Evolutionary conservation across 2,797 vertebrate species (phyloP).

Genomic region (Rhinophrynus dorsalis): DNA sequence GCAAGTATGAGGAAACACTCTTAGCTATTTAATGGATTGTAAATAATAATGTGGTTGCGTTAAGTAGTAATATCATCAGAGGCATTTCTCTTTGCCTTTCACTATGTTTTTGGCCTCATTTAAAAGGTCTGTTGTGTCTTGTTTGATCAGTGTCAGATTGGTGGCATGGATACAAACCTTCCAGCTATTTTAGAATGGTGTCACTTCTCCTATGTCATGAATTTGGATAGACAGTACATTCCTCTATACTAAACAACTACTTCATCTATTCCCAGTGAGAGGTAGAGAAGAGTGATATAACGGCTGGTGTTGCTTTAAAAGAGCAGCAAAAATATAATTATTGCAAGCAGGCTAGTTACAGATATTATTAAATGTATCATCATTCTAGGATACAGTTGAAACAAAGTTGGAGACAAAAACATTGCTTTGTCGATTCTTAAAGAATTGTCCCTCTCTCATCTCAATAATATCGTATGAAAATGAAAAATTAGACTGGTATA

Average conservation of each 20-base stretch:
- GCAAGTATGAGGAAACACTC: neutral
- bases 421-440: no score
- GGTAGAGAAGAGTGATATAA: no score
- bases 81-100: conserved; percentile 13
- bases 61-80: conserved; percentile 6
- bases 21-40: neutral
- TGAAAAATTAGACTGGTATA: no score
- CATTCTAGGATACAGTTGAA: no score
- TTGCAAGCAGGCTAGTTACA: no score
- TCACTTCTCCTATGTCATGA: conserved; percentile 18
- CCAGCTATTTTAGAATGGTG: conserved; percentile 12
- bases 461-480: no score
- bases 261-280: neutral
- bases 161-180: conserved; percentile 23
- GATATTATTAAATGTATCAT: no score
- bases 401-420: no score
- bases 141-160: conserved; percentile 27
- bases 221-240: conserved; percentile 24
- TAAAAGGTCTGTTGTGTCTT: conserved; percentile 39
- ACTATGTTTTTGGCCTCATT: conserved; percentile 29
- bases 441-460: no score
- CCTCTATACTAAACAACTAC: neutral
- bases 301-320: no score
- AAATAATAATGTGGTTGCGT: neutral
- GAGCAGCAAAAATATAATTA: no score